Conservation (phyloP, 2,113 vertebrate genomes). For the Oriolus oriolus region DNA sequence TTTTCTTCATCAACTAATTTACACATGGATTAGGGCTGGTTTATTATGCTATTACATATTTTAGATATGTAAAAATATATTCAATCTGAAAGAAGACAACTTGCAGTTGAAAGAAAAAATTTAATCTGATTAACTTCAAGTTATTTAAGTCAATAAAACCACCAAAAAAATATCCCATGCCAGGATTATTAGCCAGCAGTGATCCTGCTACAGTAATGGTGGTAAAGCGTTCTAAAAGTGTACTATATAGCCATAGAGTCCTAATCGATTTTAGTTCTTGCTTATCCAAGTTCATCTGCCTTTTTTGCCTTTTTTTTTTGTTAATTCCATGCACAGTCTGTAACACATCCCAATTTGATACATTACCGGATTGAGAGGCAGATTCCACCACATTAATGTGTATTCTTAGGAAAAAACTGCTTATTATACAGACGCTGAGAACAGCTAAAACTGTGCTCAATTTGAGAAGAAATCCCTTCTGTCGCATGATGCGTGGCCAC, state of each 20-base stretch:
- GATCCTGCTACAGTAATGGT: neutral
- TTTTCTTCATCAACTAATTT: neutral
- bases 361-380: neutral
- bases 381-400: neutral
- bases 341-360: neutral
- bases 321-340: neutral
- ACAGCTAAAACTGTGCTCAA: neutral
- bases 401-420: neutral
- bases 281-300: neutral
- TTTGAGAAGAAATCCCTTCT: neutral
- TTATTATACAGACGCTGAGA: neutral
- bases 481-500: accelerated
- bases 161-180: neutral
- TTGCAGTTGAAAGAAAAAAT: neutral
- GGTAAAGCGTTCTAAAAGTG: neutral
- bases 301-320: neutral
- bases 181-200: neutral
- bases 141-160: neutral
- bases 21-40: neutral
- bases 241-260: accelerated
- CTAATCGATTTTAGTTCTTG: neutral
- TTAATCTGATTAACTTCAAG: neutral
- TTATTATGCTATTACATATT: neutral
- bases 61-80: neutral
- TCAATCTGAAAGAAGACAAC: neutral